Evolutionary conservation across 35 echinoderm and acorn worm species (phyloP), one percentile per base, ranked within the genome.

Genomic region (Apostichopus parvimensis): DNA sequence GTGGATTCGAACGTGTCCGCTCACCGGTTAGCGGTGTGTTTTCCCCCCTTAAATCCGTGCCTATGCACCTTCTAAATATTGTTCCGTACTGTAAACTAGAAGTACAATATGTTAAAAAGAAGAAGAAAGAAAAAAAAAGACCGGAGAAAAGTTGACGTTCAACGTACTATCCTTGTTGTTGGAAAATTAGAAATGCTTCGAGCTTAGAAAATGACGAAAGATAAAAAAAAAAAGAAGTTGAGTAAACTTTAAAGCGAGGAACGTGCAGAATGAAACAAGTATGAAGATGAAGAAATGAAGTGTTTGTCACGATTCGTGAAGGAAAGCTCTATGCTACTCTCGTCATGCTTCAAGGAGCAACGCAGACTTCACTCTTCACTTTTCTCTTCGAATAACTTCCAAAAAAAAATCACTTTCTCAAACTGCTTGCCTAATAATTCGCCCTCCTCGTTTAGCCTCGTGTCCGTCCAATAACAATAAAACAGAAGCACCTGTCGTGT

Each of bases 221-320:
- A 56, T 15, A 9, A 84, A 84, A n/a, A 84, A 58, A 59, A 84
- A 56, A 82, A 82, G n/a, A 82, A 58, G 53, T 84, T 84, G 58
- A 84, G 81, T 84, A 84, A 84, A 84, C 81, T 84, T 84, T 75
- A 6, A 82, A 84, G 56, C 81, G 81, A 7, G 15, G 57, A 84
- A 84, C 81, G 81, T 84, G 81, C 81, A 22, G 81, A 84, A 84
- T 54, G 81, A 59, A 45, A 14, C 81, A 52, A 58, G 23, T 17
- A 20, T n/a, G 56, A 10, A 58, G 81, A 14, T 54, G 54, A n/a
- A 17, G 24, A 59, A 84, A 84, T 9, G 6, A 59, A 84, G 81
- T 58, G 56, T 58, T 84, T 22, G 81, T 84, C 81, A 84, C 81
- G 81, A 59, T 59, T 58, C 54, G n/a, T 22, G n/a, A 58, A 21